A percentile compares a stretch with the other conserved stretches of the same genome.
phyloP scores from a whole-genome alignment of 2,113 vertebrate genomes.

The Anhinga rufa region DNA sequence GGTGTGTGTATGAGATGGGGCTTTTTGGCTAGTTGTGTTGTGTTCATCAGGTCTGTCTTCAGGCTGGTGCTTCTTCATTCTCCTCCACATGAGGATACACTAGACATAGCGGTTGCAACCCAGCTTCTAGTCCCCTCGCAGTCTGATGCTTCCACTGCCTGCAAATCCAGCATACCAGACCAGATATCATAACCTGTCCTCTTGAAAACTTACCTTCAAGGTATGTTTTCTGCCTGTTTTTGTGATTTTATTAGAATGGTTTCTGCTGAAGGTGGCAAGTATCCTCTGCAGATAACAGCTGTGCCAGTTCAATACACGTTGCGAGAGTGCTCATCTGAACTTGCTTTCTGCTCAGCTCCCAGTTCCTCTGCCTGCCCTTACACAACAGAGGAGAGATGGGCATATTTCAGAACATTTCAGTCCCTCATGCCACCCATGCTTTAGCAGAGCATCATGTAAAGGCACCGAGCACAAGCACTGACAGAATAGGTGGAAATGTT shows the following conservation, averaged over 20 bases:
- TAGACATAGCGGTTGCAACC: not conserved
- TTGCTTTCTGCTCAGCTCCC: not conserved
- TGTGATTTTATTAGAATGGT: not conserved
- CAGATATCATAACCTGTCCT: not conserved
- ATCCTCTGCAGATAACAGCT: not conserved
- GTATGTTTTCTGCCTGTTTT: not conserved
- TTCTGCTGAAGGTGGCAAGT: not conserved
- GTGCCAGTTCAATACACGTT: not conserved
- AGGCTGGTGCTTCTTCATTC: not conserved
- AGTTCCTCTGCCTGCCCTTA: not conserved
- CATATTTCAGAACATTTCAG: not conserved
- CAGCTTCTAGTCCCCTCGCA: not conserved
- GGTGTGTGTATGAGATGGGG: fast-evolving
- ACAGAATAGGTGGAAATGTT: not conserved
- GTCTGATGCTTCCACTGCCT: not conserved
- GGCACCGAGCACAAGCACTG: not conserved
- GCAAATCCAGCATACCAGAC: not conserved
- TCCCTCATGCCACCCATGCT: not conserved
- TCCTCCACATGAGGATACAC: not conserved
- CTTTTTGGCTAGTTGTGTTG: not conserved
- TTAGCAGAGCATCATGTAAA: not conserved
- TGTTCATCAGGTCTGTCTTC: not conserved
- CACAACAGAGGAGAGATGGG: too few species aligned
- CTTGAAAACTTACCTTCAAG: not conserved
- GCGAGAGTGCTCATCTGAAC: not conserved